A percentile compares a stretch with the other conserved stretches of the same genome.
phyloP scores from a whole-genome alignment of 2,113 vertebrate species.

The Lophius piscatorius region DNA sequence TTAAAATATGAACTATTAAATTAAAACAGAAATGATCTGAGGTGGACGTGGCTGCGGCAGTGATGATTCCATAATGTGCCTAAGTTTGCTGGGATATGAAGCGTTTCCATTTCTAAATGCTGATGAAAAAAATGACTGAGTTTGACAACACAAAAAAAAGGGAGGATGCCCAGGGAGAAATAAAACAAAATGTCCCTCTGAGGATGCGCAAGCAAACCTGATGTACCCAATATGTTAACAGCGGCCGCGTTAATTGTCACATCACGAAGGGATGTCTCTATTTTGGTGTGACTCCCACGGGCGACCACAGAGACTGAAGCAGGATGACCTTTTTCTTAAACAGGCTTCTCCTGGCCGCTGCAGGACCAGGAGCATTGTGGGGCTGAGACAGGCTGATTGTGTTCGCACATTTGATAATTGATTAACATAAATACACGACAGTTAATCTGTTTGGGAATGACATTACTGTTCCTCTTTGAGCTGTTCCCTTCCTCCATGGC shows the following conservation, averaged over 20 bases:
- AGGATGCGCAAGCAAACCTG: conserved; percentile 31
- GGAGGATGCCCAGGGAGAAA: background rate
- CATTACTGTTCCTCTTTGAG: background rate
- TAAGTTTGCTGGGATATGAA: too few species aligned
- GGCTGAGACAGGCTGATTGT: conserved; percentile 31
- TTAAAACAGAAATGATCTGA: too few species aligned
- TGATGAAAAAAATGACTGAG: conserved; percentile 76
- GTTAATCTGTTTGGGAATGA: conserved; percentile 48
- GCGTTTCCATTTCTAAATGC: conserved; percentile 54
- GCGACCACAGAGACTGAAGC: conserved; percentile 25
- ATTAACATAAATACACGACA: conserved; percentile 52
- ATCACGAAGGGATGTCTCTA: conserved; percentile 50
- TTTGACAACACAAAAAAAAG: too few species aligned
- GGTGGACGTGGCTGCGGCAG: too few species aligned
- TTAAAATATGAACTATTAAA: too few species aligned
- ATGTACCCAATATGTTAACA: conserved; percentile 62
- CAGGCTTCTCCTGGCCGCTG: conserved; percentile 30
- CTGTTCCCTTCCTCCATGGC: background rate
- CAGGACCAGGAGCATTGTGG: conserved; percentile 25
- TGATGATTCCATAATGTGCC: too few species aligned
- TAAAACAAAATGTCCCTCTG: background rate
- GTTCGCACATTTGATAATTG: conserved; percentile 46
- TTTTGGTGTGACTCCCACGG: conserved; percentile 29
- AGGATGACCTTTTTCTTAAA: conserved; percentile 60
- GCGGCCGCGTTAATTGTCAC: conserved; percentile 68